These are phyloP conservation scores for Oeneis ivallda DNA, from an alignment of 2,888 invertebrate genomes.

Conservation along the genomic window DNA sequence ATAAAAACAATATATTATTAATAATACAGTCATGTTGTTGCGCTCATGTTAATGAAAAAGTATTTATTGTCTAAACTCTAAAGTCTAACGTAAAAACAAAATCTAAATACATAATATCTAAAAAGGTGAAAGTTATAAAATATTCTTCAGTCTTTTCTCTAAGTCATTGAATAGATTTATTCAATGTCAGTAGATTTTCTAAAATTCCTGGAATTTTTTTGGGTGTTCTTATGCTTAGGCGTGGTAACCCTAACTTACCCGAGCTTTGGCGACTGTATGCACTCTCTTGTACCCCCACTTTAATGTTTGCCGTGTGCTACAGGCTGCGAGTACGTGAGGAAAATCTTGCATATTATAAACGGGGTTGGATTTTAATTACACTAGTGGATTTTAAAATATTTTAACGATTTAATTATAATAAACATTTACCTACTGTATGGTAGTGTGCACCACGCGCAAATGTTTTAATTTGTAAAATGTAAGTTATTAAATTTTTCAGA, in stretches of 20 bases:
- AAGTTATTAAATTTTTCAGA: no score
- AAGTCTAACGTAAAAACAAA: no score
- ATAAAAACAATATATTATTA: not conserved
- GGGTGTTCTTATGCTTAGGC: not conserved
- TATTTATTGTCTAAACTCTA: no score
- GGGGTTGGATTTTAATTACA: constrained; percentile 30
- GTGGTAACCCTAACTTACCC: constrained; percentile 7
- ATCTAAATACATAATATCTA: no score
- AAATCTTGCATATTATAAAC: constrained; percentile 33
- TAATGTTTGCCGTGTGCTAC: constrained; percentile 31
- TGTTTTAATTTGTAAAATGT: not conserved
- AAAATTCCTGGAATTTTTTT: not conserved
- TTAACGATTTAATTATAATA: constrained; percentile 2
- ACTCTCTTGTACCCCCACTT: constrained; percentile 27
- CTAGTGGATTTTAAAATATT: constrained; percentile 19
- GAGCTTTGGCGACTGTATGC: constrained; percentile 33
- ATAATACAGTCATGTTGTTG: no score
- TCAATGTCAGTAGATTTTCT: no score
- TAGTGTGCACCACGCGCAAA: not conserved
- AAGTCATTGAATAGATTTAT: no score
- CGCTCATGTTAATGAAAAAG: no score
- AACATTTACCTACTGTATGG: not conserved
- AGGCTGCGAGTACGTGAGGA: no score
- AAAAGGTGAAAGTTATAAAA: no score
- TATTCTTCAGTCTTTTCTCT: no score